phyloP scores from a whole-genome alignment of 2,888 invertebrate species.

The Eurois occulta region DNA sequence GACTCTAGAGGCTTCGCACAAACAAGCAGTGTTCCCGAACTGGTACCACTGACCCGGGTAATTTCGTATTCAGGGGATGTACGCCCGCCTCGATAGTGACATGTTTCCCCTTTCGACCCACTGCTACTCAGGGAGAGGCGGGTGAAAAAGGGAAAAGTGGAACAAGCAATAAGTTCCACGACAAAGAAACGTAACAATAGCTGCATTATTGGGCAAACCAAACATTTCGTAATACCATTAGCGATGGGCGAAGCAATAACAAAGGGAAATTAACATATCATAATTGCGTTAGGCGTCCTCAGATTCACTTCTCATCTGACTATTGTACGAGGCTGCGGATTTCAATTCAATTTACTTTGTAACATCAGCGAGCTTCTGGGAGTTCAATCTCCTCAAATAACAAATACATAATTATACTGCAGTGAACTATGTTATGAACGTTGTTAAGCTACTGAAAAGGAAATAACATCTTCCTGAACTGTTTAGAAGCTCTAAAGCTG shows the following conservation, averaged over 20 bases:
- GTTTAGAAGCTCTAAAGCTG: slow-evolving; percentile 35
- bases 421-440: slow-evolving; percentile 39
- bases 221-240: slow-evolving; percentile 71
- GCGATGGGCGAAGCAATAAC: slow-evolving; percentile 68
- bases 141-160: slow-evolving; percentile 44
- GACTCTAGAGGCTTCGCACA: slow-evolving; percentile 45
- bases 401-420: too few species aligned
- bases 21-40: slow-evolving; percentile 68
- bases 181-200: slow-evolving; percentile 46
- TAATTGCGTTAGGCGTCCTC: slow-evolving; percentile 77
- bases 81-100: slow-evolving; percentile 65
- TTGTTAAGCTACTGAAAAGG: slow-evolving; percentile 21
- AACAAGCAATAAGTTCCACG: slow-evolving; percentile 31
- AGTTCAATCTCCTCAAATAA: slow-evolving; percentile 55
- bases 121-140: slow-evolving; percentile 38
- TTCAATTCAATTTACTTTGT: slow-evolving; percentile 78
- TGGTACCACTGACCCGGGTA: slow-evolving; percentile 68
- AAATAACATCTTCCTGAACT: slow-evolving; percentile 20
- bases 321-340: slow-evolving; percentile 73
- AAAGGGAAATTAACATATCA: slow-evolving; percentile 78
- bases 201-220: slow-evolving; percentile 56
- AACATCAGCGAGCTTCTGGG: slow-evolving; percentile 58
- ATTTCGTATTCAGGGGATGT: slow-evolving; percentile 74
- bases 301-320: slow-evolving; percentile 78
- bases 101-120: slow-evolving; percentile 62